Base-by-base conservation (phyloP, 1,140 invertebrate species). In the Lordiphosa collinella region DNA sequence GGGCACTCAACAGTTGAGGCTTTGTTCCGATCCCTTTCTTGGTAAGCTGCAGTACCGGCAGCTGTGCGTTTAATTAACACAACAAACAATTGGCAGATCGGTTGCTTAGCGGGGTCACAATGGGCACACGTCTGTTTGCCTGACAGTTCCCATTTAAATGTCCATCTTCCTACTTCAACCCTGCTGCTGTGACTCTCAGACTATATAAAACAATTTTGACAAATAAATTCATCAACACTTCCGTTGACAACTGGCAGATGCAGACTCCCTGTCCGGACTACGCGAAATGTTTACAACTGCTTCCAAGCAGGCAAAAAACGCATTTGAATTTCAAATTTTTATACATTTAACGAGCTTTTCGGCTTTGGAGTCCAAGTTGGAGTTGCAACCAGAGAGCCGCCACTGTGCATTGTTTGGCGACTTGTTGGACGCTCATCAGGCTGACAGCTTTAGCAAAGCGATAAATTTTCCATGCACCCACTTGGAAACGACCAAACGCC, bases 201-300 rank as follows among this genome's bases (percentile, higher is more conserved):
- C 51, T 67, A 56, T 59, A 59, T 76, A 75, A 71, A 82, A 70
- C 73, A 62, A 80, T 75, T 84, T 84, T 73, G 73, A 85, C 78
- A 84, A 84, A 84, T 84, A 76, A 84, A 85, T 84, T 84, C 73
- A 84, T 84, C 78, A 84, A 84, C 78, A 84, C 78, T 70, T 78
- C 54, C 64, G 78, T 58, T 84, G 79, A 84, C 78, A 78, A 78
- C 61, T 60, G 65, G 64, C 64, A 68, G 65, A 69, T 44, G 36
- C 51, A 69, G 52, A 48, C 46, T 29, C 25, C 25, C 25, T 29
- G 25, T 29, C 6, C 25, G 7, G 48, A 18, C 71, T 55, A 43
- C 47, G 50, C 56, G 29, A 14, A 25, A 8, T 37, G 49, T 32
- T 52, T 48, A 36, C 65, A 34, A 61, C 29, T 16, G 9, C 63